A percentile compares a stretch with the other conserved stretches of the same genome.
Conservation (phyloP, 1,140 invertebrate genomes). For the Halesus radiatus region DNA sequence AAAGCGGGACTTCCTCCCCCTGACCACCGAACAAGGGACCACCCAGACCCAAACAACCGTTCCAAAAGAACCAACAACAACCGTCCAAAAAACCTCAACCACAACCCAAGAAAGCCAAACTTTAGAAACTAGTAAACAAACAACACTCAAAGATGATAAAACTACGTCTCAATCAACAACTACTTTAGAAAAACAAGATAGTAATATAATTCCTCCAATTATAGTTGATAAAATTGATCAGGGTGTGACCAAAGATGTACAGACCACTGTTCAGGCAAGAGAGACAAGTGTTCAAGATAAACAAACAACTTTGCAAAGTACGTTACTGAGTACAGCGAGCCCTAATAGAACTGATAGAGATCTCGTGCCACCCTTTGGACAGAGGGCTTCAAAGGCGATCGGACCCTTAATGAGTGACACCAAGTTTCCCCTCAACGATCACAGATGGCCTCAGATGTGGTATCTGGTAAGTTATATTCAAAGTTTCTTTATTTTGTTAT, state of each 20-base stretch:
- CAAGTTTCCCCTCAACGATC: constrained; percentile 79
- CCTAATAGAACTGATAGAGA: constrained; percentile 49
- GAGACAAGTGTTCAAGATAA: background rate
- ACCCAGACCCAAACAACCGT: background rate
- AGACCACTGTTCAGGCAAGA: constrained; percentile 2
- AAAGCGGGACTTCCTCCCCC: constrained; percentile 77
- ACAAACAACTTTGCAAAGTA: background rate
- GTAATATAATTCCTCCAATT: too few relatives aligned
- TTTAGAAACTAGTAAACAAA: background rate
- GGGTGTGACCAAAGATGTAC: background rate
- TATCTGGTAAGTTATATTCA: constrained; percentile 81
- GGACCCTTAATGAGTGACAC: constrained; percentile 21
- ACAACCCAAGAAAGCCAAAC: background rate
- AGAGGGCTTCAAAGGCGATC: background rate
- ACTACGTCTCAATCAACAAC: background rate
- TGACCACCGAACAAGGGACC: constrained; percentile 62
- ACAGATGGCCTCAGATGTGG: constrained; percentile 92
- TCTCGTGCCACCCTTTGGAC: constrained; percentile 22
- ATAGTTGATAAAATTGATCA: background rate
- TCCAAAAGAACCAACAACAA: constrained; percentile 58
- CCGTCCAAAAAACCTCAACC: background rate
- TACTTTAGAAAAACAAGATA: background rate
- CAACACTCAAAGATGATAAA: background rate
- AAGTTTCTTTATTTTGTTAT: too few relatives aligned
- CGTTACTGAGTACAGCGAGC: constrained; percentile 9